phyloP scores from a whole-genome alignment of 2,113 vertebrate genomes.

The Spheniscus mendiculus region DNA sequence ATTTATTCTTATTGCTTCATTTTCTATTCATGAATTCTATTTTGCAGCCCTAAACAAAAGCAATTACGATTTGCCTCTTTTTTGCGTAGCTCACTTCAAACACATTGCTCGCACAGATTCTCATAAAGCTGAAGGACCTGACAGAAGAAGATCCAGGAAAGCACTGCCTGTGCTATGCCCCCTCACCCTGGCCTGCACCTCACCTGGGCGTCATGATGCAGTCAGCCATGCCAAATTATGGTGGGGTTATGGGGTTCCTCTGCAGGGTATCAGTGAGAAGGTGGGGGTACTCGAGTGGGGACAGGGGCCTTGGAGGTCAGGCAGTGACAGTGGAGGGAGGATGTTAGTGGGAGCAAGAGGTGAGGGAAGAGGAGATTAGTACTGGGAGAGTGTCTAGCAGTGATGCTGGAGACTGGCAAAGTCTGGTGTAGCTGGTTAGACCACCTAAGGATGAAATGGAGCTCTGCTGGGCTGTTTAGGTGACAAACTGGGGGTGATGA shows the following conservation, averaged over 20 bases:
- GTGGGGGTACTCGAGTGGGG: fast-evolving
- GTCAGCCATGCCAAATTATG: neutral
- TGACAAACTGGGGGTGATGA: neutral
- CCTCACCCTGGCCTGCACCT: neutral
- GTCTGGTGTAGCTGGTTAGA: neutral
- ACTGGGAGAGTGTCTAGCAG: neutral
- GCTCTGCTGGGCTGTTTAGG: neutral
- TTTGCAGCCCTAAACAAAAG: conserved; percentile 44
- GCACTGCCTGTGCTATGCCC: neutral
- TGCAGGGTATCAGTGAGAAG: neutral
- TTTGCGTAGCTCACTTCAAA: neutral
- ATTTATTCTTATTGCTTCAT: conserved; percentile 26
- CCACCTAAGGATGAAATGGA: neutral
- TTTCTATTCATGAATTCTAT: conserved; percentile 36
- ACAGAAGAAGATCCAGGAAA: neutral
- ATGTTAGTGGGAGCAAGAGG: neutral
- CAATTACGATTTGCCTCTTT: neutral
- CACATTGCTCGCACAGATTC: neutral
- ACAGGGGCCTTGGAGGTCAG: neutral
- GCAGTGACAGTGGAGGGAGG: neutral
- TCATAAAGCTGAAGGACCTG: neutral
- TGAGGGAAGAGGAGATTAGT: neutral
- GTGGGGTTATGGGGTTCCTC: neutral
- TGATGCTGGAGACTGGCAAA: neutral
- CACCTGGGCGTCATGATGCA: neutral